phyloP scores from a whole-genome alignment of 1,140 invertebrate species.

The Drosophila seguyi region DNA sequence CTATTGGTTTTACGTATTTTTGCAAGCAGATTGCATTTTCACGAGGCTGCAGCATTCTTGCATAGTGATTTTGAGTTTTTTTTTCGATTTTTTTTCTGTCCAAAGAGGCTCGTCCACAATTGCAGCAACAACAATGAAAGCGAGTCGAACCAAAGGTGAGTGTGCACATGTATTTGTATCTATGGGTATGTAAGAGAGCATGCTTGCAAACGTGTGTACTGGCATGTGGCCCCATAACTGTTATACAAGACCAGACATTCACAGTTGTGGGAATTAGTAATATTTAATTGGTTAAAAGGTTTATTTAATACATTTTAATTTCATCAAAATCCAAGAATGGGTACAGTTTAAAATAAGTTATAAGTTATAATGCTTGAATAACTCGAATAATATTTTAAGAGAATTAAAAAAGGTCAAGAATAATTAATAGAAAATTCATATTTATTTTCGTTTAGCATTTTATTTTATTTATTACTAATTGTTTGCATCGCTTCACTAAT shows the following conservation, averaged over 20 bases:
- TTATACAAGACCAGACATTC: constrained; percentile 42
- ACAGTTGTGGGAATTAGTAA: constrained; percentile 8
- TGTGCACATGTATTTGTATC: background rate
- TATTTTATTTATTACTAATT: background rate
- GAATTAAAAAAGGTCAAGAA: background rate
- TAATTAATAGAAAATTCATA: background rate
- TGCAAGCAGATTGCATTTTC: constrained; percentile 26
- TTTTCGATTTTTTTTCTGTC: constrained; percentile 7
- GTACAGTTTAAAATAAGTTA: background rate
- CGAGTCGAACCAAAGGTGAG: constrained; percentile 13
- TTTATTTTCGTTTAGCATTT: background rate
- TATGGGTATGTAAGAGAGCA: background rate
- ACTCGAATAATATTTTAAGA: background rate
- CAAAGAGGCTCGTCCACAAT: constrained; percentile 50
- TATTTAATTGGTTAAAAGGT: background rate
- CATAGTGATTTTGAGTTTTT: constrained; percentile 2
- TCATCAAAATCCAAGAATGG: background rate
- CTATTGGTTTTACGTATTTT: constrained; percentile 37
- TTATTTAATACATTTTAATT: background rate
- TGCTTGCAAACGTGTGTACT: constrained; percentile 22
- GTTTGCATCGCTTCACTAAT: background rate
- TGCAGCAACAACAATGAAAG: constrained; percentile 16
- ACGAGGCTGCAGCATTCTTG: constrained; percentile 3
- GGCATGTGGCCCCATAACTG: constrained; percentile 44
- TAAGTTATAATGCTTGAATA: background rate